Evolutionary conservation across 1,140 invertebrate genomes (phyloP).

Genomic region (Melanaphis sacchari): DNA sequence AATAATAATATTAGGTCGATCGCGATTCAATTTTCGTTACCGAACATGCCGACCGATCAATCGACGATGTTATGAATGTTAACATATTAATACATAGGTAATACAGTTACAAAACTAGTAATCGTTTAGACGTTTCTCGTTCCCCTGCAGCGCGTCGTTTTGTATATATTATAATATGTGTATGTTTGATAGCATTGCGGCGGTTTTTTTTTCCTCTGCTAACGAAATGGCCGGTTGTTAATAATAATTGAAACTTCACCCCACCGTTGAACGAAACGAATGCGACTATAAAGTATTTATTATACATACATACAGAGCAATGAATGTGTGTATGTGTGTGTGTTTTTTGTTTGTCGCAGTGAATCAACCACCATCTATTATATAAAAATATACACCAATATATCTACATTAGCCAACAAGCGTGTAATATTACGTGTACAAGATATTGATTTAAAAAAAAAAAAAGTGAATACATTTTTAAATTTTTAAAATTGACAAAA

Average conservation of each 20-base stretch:
- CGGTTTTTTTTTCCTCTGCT: slow-evolving; percentile 6
- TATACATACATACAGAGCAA: neutral
- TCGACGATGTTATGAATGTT: neutral
- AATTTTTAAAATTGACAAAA: neutral
- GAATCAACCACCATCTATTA: neutral
- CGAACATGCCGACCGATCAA: neutral
- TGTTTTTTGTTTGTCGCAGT: neutral
- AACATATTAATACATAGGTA: neutral
- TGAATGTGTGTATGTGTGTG: too few relatives aligned
- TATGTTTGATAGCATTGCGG: neutral
- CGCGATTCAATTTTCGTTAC: neutral
- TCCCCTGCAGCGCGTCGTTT: slow-evolving; percentile 4
- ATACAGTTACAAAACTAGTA: slow-evolving; percentile 1
- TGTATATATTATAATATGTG: neutral
- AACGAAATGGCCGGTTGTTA: slow-evolving; percentile 47
- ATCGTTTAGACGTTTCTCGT: neutral
- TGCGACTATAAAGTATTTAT: neutral
- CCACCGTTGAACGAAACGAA: neutral
- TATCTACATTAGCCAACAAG: neutral
- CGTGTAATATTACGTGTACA: neutral
- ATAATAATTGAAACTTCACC: slow-evolving; percentile 54
- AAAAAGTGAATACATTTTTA: neutral
- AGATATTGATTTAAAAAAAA: neutral
- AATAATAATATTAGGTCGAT: neutral
- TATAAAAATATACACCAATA: neutral